Conservation (phyloP, 2,888 invertebrate genomes). For the Shargacucullia verbasci region DNA sequence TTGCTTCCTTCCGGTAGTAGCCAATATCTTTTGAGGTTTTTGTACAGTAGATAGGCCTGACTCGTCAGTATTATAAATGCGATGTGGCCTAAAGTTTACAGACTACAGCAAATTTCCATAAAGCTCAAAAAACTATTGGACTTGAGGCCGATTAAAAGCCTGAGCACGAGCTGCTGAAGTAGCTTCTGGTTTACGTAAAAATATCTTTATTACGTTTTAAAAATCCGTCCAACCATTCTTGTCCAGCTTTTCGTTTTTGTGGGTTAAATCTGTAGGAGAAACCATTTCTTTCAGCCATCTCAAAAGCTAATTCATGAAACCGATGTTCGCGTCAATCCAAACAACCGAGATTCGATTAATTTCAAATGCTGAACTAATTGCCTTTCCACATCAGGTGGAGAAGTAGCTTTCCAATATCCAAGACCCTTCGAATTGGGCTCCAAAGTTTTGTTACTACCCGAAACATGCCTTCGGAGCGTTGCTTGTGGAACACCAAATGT, state of each 20-base stretch:
- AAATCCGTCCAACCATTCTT: slow-evolving; percentile 39
- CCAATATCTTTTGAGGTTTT: slow-evolving; percentile 4
- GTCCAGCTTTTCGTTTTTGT: slow-evolving; percentile 21
- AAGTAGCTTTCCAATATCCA: slow-evolving; percentile 3
- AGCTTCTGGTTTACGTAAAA: slow-evolving; percentile 35
- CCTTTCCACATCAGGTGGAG: slow-evolving; percentile 3
- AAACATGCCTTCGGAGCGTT: not conserved
- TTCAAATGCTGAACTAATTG: slow-evolving; percentile 4
- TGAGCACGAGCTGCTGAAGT: slow-evolving; percentile 33
- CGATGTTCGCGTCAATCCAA: too few species aligned
- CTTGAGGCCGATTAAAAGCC: slow-evolving; percentile 7
- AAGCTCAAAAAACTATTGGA: too few species aligned
- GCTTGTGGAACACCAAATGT: not conserved
- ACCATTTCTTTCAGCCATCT: too few species aligned
- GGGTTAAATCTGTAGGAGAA: too few species aligned
- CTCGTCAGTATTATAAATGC: too few species aligned
- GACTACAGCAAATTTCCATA: too few species aligned
- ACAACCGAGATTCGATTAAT: too few species aligned
- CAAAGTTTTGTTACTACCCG: slow-evolving; percentile 2
- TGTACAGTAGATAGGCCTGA: slow-evolving; percentile 8
- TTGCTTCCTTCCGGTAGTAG: too few species aligned
- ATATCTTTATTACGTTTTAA: slow-evolving; percentile 38
- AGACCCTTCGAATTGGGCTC: not conserved
- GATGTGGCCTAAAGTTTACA: too few species aligned
- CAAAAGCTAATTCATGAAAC: too few species aligned